Conservation (phyloP, 2,113 vertebrate genomes). For the Aphyosemion australe region DNA sequence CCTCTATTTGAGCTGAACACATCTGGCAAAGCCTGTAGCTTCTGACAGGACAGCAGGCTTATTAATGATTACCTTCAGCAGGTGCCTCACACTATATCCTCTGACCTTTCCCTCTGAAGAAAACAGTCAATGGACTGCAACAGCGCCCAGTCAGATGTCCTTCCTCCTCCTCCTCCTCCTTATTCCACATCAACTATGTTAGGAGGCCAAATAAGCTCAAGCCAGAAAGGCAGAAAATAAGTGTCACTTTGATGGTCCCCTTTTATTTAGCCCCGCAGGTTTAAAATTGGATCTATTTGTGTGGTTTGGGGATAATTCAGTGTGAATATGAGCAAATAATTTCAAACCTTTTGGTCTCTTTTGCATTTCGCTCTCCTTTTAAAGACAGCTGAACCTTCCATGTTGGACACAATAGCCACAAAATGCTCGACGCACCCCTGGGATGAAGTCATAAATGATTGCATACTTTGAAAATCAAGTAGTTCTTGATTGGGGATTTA, state of each 20-base stretch:
- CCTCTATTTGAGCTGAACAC: conserved; percentile 46
- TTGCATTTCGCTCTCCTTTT: conserved; percentile 4
- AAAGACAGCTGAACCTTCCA: no score
- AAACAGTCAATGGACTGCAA: conserved; percentile 75
- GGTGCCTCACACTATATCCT: conserved; percentile 72
- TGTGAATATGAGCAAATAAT: conserved; percentile 1
- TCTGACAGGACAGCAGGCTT: conserved; percentile 72
- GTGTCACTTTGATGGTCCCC: conserved; percentile 15
- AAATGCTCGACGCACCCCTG: conserved; percentile 51
- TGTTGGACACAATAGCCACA: conserved; percentile 25
- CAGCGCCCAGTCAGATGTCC: conserved; percentile 72
- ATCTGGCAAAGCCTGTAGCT: conserved; percentile 61
- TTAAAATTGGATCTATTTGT: conserved; percentile 34
- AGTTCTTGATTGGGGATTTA: conserved; percentile 39
- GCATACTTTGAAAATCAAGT: conserved; percentile 36
- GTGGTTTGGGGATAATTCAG: conserved; percentile 1
- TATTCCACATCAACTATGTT: conserved; percentile 39
- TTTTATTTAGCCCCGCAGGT: conserved; percentile 5
- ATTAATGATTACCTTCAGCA: conserved; percentile 76
- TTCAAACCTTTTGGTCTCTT: conserved; percentile 13
- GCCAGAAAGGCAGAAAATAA: conserved; percentile 4
- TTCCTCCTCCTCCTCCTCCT: conserved; percentile 51
- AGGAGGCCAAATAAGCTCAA: conserved; percentile 40
- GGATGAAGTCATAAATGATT: conserved; percentile 50
- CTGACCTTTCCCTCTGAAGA: conserved; percentile 77